A percentile compares a stretch with the other conserved stretches of the same genome.
These are phyloP conservation scores for Crocidura indochinensis DNA, from an alignment of 2,797 vertebrate genomes.

Conservation along the genomic window DNA sequence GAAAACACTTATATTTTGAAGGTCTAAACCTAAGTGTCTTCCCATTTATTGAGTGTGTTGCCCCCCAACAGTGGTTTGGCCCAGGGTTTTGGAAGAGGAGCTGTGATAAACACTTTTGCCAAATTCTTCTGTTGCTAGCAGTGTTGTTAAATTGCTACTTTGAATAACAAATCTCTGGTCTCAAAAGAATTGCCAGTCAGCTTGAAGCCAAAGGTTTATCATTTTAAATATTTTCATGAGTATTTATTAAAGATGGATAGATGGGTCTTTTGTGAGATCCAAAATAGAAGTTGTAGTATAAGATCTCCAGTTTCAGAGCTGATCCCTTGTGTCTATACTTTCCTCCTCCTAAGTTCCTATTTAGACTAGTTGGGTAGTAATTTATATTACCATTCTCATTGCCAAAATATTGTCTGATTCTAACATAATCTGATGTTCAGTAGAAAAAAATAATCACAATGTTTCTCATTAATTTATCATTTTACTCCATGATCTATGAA, in stretches of 20 bases:
- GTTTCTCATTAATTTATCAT: neutral
- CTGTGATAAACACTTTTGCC: neutral
- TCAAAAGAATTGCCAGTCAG: neutral
- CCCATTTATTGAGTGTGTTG: no score
- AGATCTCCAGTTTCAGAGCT: conserved; percentile 76
- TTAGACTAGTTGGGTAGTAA: conserved; percentile 75
- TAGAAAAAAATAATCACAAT: conserved; percentile 32
- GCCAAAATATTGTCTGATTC: conserved; percentile 29
- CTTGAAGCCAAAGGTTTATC: conserved; percentile 24
- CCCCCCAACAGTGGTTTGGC: no score
- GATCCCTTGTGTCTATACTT: conserved; percentile 67
- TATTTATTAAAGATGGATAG: conserved; percentile 32
- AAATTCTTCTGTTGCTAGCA: neutral
- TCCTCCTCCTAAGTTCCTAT: conserved; percentile 44
- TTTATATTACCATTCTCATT: conserved; percentile 75
- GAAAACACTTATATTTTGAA: neutral
- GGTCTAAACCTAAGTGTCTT: neutral
- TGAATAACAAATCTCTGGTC: neutral
- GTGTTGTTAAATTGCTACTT: neutral
- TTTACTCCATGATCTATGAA: no score
- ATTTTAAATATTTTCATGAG: conserved; percentile 51
- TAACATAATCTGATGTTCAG: conserved; percentile 6
- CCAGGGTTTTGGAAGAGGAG: neutral
- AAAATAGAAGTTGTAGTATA: conserved; percentile 66
- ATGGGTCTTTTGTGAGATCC: conserved; percentile 46